phyloP scores from a whole-genome alignment of 2,797 vertebrate genomes.

The Echeneis naucrates region DNA sequence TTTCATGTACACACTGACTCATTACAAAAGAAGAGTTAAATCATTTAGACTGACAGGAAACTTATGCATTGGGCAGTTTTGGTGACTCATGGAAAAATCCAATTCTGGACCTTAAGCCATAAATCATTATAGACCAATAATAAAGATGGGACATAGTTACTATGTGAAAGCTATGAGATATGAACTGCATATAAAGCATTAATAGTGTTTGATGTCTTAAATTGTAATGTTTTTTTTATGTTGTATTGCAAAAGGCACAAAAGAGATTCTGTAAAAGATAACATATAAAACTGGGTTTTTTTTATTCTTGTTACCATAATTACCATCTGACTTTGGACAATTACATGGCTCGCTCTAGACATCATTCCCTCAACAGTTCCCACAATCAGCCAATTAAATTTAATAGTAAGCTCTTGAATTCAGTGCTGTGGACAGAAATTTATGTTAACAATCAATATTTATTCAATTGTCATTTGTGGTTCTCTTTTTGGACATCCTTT shows the following conservation, averaged over 20 bases:
- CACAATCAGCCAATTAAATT: constrained; percentile 6
- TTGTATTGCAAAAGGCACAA: background rate
- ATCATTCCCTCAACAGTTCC: background rate
- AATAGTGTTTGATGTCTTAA: background rate
- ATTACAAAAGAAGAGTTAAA: background rate
- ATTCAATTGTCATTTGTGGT: background rate
- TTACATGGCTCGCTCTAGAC: background rate
- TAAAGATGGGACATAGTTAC: background rate
- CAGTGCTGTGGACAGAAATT: no score
- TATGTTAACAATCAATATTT: background rate
- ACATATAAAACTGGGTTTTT: background rate
- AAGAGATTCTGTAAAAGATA: background rate
- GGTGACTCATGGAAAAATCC: background rate
- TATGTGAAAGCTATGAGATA: no score
- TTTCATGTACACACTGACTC: background rate
- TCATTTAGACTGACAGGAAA: background rate
- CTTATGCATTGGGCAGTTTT: background rate
- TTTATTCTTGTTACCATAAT: constrained; percentile 6
- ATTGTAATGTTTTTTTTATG: background rate
- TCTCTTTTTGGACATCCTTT: background rate
- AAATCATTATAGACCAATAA: background rate
- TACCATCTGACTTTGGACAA: constrained; percentile 10
- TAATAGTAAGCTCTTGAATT: constrained; percentile 5
- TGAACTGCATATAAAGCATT: background rate
- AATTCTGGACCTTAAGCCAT: background rate